Base-by-base conservation (phyloP, 2,888 invertebrate genomes). In the Cantharis lateralis region DNA sequence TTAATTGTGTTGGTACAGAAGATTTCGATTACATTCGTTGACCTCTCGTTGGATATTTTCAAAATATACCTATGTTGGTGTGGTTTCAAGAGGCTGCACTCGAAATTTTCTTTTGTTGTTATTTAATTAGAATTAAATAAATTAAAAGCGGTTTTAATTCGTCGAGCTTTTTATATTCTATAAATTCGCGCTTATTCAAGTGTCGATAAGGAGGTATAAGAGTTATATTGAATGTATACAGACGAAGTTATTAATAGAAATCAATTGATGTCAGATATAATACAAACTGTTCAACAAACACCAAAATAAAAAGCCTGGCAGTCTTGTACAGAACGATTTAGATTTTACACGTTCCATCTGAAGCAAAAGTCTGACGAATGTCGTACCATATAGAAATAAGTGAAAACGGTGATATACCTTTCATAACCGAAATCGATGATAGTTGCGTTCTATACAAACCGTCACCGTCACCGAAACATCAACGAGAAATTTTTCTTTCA, bases 211-310 rank as follows among this genome's bases (percentile, higher is more conserved):
- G 62, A 70, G 70, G 61, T 70, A 74, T 15, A 61, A 63, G 63
- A 74, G 70, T 62, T 62, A 63, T 70, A 68, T 62, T n/a, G 68
- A 10, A 62, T 66, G 48, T 74, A n/a, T 74, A 68, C 71, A 75
- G 61, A 68, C 68, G 66, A 71, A 70, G 75, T 75, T 75, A 75
- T 75, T 75, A 70, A 75, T 75, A 75, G 75, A 66, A 18, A 70
- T 71, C 75, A 75, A 75, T 75, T 71, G 75, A 75, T 75, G 75
- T 75, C 48, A 62, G 70, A 70, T 64, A 64, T 74, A 70, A 75
- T 75, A 71, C 75, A 66, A 63, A 70, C 74, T 32, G 74, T 74
- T 63, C 70, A 62, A 74, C 70, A 74, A 74, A 74, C 74, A 74
- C 70, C 61, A 26, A 62, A 68, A 64, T 48, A 48, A 64, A 24